Evolutionary conservation across 2,888 invertebrate species (phyloP).

Genomic region (Calephelis perditalis): DNA sequence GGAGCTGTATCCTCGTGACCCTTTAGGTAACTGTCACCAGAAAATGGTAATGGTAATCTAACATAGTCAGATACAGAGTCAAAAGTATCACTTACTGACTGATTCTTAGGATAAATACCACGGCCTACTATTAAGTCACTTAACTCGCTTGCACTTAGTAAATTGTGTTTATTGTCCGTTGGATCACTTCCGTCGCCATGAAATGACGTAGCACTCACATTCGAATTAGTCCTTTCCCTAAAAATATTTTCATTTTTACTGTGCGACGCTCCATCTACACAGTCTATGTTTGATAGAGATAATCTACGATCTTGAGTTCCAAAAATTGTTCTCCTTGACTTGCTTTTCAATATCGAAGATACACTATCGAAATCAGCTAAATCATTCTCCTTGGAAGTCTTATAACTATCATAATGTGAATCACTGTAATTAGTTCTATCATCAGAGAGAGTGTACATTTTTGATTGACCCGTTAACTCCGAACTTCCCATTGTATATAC

Average conservation of each 20-base stretch:
- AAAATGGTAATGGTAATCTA: slow-evolving; percentile 81
- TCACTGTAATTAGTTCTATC: slow-evolving; percentile 65
- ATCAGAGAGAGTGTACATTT: slow-evolving; percentile 73
- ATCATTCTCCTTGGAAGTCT: slow-evolving; percentile 71
- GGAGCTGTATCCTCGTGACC: slow-evolving; percentile 79
- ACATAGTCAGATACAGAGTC: slow-evolving; percentile 95
- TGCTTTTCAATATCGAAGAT: slow-evolving; percentile 70
- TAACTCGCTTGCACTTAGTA: slow-evolving; percentile 89
- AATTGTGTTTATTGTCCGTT: slow-evolving; percentile 85
- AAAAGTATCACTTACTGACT: slow-evolving; percentile 89
- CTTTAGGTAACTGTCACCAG: slow-evolving; percentile 77
- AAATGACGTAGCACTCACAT: slow-evolving; percentile 88
- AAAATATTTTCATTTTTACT: slow-evolving; percentile 71
- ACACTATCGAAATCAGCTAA: slow-evolving; percentile 71
- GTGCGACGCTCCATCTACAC: slow-evolving; percentile 65
- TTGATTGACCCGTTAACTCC: slow-evolving; percentile 78
- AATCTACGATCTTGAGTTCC: slow-evolving; percentile 42
- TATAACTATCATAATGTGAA: slow-evolving; percentile 79
- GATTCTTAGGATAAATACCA: slow-evolving; percentile 83
- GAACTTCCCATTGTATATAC: slow-evolving; percentile 89
- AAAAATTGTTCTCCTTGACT: slow-evolving; percentile 62
- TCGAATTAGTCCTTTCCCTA: slow-evolving; percentile 86
- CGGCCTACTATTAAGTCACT: slow-evolving; percentile 90
- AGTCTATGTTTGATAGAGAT: slow-evolving; percentile 60
- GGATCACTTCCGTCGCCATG: slow-evolving; percentile 94